Percentiles rank a stretch among this genome's conserved stretches.
Conservation (phyloP, 53 echinoderm and acorn worm genomes). For the Crossaster papposus region DNA sequence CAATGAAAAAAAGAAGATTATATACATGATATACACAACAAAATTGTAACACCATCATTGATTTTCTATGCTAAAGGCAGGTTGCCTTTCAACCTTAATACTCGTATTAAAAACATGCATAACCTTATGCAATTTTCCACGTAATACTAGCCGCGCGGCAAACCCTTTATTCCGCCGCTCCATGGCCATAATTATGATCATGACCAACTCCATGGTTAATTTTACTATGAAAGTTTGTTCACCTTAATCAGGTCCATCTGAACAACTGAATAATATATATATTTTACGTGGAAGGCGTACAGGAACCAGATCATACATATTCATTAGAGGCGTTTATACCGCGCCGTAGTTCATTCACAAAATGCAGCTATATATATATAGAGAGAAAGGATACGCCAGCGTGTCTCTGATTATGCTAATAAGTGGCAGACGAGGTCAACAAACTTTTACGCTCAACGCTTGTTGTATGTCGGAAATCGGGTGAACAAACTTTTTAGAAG, state of each 20-base stretch:
- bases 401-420: not conserved
- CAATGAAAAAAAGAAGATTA: too few species aligned
- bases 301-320: not conserved
- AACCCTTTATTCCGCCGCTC: not conserved
- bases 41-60: too few species aligned
- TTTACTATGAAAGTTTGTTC: slow-evolving; percentile 8
- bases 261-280: not conserved
- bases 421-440: not conserved
- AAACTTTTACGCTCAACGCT: slow-evolving; percentile 7
- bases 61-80: too few species aligned
- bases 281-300: not conserved
- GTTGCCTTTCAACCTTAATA: too few species aligned
- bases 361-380: too few species aligned
- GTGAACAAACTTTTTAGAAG: not conserved
- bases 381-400: too few species aligned
- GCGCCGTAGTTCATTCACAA: not conserved
- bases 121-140: too few species aligned
- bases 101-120: too few species aligned
- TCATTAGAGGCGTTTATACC: not conserved
- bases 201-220: not conserved
- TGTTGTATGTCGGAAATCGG: not conserved
- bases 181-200: not conserved
- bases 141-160: not conserved
- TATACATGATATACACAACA: too few species aligned
- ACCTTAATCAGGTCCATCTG: not conserved